Base-by-base conservation (phyloP, 2,797 vertebrate species). In the Tangara arthus region DNA sequence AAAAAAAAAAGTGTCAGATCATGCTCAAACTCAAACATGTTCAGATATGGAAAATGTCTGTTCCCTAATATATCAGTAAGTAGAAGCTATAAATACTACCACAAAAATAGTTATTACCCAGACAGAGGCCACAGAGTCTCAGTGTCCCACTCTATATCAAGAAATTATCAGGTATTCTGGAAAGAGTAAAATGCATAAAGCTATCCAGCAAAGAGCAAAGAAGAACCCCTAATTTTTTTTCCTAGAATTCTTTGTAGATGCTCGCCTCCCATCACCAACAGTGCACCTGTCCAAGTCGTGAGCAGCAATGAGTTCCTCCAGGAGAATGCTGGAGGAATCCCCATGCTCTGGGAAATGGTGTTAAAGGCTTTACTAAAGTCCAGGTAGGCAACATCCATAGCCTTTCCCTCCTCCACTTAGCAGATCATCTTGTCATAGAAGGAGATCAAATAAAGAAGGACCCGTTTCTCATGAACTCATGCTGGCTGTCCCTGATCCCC, bases 271-370 rank as follows among this genome's bases (percentile, higher is more conserved):
- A 15, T 17, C 28, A 35, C 10, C 41, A 78, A 11, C 14, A 63
- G 56, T 15, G 42, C 5, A 12, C 9, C 13, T 0, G 0, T 24
- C 9, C 46, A 66, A 24, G 22, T 21, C 1, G 0, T n/a, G 52
- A 78, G 39, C 22, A 52, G 59, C 32, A 27, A 27, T 34, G 57
- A 84, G 23, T 18, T 72, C n/a, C 23, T 28, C 20, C 19, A 42
- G 22, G 18, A 57, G 37, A 70, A 44, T 44, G 24, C 5, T 11
- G 10, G 42, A 44, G 42, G 42, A 44, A 44, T 44, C 42, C 42
- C 42, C 42, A 44, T 21, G 42, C 17, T 34, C n/a, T 52, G 44
- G 37, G 24, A 82, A 50, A 52, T 13, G 12, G 20, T 28, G 3
- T 39, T 11, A 70, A 82, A 77, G 15, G 9, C 37, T 82, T 64